Conservation (phyloP, 1,140 invertebrate species). For the Kradibia gibbosae region DNA sequence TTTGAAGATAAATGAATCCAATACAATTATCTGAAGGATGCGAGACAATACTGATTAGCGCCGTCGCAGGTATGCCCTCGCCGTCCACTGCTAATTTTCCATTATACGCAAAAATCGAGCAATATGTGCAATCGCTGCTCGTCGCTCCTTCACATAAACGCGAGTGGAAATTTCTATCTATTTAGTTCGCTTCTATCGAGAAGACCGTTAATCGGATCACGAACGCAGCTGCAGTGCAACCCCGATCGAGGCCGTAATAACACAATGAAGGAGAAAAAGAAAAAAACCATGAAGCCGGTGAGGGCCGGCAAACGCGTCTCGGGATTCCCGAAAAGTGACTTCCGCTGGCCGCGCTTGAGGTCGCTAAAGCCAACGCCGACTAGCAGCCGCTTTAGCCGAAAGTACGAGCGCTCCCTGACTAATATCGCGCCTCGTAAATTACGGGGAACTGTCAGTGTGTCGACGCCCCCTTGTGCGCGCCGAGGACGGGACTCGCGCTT, state of each 20-base stretch:
- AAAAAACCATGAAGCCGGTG: neutral
- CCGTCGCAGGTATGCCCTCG: too few species aligned
- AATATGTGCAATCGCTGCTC: neutral
- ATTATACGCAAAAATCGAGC: too few species aligned
- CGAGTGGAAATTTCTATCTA: neutral
- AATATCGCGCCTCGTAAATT: constrained; percentile 62
- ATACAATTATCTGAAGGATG: neutral
- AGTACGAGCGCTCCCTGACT: constrained; percentile 33
- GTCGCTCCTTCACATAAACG: neutral
- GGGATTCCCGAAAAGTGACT: neutral
- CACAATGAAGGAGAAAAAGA: too few species aligned
- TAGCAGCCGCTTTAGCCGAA: neutral
- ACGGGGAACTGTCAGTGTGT: constrained; percentile 54
- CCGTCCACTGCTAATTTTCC: too few species aligned
- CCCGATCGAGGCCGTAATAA: neutral
- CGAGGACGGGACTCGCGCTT: too few species aligned
- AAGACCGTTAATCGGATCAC: too few species aligned
- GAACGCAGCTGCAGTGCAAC: too few species aligned
- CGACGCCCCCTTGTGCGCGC: neutral
- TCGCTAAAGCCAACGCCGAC: constrained; percentile 7
- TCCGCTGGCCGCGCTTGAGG: neutral
- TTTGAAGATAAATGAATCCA: neutral
- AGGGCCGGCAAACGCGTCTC: neutral
- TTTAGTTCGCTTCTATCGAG: neutral
- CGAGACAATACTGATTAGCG: too few species aligned